phyloP scores from a whole-genome alignment of 2,797 vertebrate genomes.

The Petrocephalus sullivani region DNA sequence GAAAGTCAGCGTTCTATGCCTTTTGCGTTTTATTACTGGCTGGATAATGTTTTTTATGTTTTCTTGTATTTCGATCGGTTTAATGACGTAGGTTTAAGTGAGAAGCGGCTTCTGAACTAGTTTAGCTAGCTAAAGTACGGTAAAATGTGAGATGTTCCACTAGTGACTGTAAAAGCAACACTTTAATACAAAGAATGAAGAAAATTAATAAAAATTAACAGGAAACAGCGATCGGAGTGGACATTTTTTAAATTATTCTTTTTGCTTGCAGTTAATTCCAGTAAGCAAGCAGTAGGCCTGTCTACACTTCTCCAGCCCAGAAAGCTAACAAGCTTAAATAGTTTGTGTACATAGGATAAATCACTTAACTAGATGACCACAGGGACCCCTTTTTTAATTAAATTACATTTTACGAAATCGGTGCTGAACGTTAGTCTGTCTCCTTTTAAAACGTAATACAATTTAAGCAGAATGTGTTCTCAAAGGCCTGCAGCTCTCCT shows the following conservation, averaged over 20 bases:
- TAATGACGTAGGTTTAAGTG: constrained; percentile 27
- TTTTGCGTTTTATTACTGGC: background rate
- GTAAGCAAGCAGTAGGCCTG: background rate
- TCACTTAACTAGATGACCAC: background rate
- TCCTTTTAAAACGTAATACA: background rate
- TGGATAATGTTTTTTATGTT: background rate
- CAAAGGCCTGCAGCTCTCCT: background rate
- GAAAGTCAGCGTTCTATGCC: constrained; percentile 51
- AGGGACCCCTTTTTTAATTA: background rate
- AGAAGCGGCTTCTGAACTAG: constrained; percentile 21
- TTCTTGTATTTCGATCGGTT: background rate
- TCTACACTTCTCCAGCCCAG: background rate
- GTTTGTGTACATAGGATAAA: constrained; percentile 1
- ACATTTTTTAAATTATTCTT: too few relatives aligned
- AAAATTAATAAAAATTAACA: background rate
- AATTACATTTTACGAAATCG: background rate
- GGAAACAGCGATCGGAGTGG: background rate
- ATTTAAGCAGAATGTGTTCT: background rate
- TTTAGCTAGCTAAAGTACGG: constrained; percentile 12
- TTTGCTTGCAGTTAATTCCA: background rate
- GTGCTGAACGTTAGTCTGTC: background rate
- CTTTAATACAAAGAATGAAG: background rate
- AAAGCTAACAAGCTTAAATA: background rate
- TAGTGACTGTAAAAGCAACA: background rate
- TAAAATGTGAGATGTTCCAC: background rate